A percentile compares a stretch with the other conserved stretches of the same genome.
phyloP scores from a whole-genome alignment of 92 coral and sea anemone species.

The Desmophyllum pertusum region DNA sequence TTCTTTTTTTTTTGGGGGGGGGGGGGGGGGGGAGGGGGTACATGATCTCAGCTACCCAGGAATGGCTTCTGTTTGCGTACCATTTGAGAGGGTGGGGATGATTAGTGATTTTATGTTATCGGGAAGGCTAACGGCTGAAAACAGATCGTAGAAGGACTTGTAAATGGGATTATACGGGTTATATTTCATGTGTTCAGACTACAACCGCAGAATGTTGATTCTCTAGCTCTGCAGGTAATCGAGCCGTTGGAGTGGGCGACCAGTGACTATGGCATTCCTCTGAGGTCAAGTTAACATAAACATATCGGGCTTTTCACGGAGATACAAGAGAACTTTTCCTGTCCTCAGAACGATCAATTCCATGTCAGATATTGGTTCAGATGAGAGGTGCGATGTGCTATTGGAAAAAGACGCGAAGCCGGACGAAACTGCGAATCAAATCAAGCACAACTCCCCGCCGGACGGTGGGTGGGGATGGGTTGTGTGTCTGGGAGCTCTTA shows the following conservation, averaged over 20 bases:
- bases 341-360: neutral
- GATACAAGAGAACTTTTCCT: neutral
- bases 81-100: too few species aligned
- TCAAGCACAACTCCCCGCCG: neutral
- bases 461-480: conserved; percentile 41
- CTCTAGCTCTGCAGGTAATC: neutral
- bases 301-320: neutral
- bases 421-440: neutral
- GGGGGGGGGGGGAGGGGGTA: too few species aligned
- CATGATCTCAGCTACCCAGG: too few species aligned
- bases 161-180: too few species aligned
- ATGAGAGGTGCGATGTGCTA: neutral
- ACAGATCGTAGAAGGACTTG: too few species aligned
- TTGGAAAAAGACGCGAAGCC: neutral
- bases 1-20: too few species aligned
- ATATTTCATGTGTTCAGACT: neutral
- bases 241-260: neutral
- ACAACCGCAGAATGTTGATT: neutral
- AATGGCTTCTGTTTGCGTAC: too few species aligned
- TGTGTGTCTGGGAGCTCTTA: conserved; percentile 21
- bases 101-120: too few species aligned
- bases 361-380: neutral
- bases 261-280: neutral
- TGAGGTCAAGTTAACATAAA: neutral
- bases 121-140: too few species aligned